phyloP scores from a whole-genome alignment of 2,797 vertebrate genomes.

The Lerista edwardsae region DNA sequence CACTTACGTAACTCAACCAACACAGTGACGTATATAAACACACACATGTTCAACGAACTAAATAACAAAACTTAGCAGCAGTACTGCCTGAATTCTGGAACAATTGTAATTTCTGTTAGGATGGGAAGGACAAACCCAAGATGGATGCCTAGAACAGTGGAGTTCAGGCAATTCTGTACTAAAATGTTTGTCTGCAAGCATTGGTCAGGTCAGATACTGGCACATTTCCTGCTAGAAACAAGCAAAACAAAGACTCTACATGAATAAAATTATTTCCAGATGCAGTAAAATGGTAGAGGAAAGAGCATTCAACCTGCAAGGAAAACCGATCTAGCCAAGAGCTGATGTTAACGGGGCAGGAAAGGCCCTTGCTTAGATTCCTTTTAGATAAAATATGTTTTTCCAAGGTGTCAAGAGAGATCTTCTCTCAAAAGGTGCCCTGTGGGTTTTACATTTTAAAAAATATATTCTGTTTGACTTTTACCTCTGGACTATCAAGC shows the following conservation, averaged over 20 bases:
- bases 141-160: not conserved
- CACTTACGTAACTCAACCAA: no score
- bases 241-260: conserved; percentile 4
- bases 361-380: not conserved
- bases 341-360: not conserved
- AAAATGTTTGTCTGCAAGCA: conserved; percentile 7
- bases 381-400: not conserved
- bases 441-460: not conserved
- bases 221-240: conserved; percentile 22
- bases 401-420: not conserved
- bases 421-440: conserved; percentile 12
- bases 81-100: not conserved
- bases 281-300: conserved; percentile 17
- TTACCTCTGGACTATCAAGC: not conserved
- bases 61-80: not conserved
- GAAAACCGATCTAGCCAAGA: conserved; percentile 9
- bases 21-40: not conserved
- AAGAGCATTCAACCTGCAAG: conserved; percentile 24
- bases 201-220: not conserved
- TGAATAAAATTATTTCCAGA: conserved; percentile 38
- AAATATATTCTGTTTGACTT: not conserved
- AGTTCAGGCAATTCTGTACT: conserved; percentile 9
- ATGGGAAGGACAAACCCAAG: not conserved
- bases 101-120: not conserved
- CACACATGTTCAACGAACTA: not conserved